Evolutionary conservation across 2,797 vertebrate species (phyloP).

Genomic region (Cetoscarus ocellatus): DNA sequence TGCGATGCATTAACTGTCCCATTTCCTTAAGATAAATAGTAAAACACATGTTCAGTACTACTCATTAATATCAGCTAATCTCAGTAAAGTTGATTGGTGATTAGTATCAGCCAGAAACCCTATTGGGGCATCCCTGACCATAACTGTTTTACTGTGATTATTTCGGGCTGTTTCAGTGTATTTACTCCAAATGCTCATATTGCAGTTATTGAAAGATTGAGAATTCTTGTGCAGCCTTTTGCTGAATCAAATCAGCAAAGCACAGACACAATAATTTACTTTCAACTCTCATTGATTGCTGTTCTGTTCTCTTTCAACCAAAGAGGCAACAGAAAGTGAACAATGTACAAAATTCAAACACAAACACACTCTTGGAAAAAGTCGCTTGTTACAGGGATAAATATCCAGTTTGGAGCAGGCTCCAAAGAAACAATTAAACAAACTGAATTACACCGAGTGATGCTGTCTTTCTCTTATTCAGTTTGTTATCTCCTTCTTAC

Average conservation of each 20-base stretch:
- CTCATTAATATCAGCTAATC: too few relatives aligned
- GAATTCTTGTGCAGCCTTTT: background rate
- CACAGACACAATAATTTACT: conserved; percentile 6
- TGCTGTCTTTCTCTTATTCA: background rate
- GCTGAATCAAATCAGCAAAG: background rate
- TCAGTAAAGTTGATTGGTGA: too few relatives aligned
- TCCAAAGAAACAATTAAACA: conserved; percentile 29
- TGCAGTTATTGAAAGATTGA: too few relatives aligned
- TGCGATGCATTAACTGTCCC: too few relatives aligned
- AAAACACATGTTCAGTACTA: too few relatives aligned
- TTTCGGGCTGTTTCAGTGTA: too few relatives aligned
- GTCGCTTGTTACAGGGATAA: background rate
- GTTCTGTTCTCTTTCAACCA: background rate
- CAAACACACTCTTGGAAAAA: background rate
- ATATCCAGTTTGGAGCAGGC: conserved; percentile 10
- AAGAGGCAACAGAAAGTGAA: conserved; percentile 10
- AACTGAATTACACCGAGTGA: conserved; percentile 2
- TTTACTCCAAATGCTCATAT: too few relatives aligned
- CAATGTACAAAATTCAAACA: background rate
- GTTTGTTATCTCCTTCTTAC: conserved; percentile 12
- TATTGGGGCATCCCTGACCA: too few relatives aligned
- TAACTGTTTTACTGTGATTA: too few relatives aligned
- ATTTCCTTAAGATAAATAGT: too few relatives aligned
- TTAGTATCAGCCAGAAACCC: too few relatives aligned
- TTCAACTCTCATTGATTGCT: conserved; percentile 15